Evolutionary conservation across 35 echinoderm and acorn worm genomes (phyloP), one percentile per base, ranked within the genome.

Genomic region (Ophiothrix spiculata): DNA sequence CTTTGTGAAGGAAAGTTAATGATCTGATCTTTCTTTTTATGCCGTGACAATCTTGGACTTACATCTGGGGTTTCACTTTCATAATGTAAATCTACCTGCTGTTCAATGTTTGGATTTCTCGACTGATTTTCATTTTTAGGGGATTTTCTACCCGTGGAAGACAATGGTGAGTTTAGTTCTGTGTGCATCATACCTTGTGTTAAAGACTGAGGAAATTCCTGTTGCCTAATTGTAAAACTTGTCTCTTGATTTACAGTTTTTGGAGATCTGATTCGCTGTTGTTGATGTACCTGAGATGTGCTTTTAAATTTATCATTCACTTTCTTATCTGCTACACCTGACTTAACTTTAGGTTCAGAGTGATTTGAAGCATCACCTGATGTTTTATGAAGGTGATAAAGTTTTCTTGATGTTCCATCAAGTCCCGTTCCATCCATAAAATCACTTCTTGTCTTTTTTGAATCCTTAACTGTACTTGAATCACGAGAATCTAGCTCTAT

Each of bases 161-260:
- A 42, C 14, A 37, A 35, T 4, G 56, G 49, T 64, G 28, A 35
- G 19, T 32, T 84, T 2, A 86, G 17, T 76, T 42, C 75, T 75
- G 84, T 86, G 73, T 77, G 73, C 75, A 76, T 39, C 31, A 86
- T 25, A 21, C 84, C 84, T n/a, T 76, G 84, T 29, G 75, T 86
- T 33, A 86, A 25, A 86, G 84, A 23, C 41, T 86, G 69, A 29
- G 84, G 84, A 37, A 84, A 84, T 31, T 10, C 31, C 54, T 64
- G 81, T 32, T 54, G 46, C n/a, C 23, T 69, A n/a, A 69, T 69
- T 25, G 1, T 69, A n/a, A 28, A 10, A 25, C 10, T 69, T 69
- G 60, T 25, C 2, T 69, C 45, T 54, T 54, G 8, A 21, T 54
- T 54, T 54, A 54, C 3, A 25, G 60, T 25, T 15, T 25, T 69